A percentile compares a stretch with the other conserved stretches of the same genome.
phyloP scores from a whole-genome alignment of 1,140 invertebrate species.

The Amphibalanus amphitrite region DNA sequence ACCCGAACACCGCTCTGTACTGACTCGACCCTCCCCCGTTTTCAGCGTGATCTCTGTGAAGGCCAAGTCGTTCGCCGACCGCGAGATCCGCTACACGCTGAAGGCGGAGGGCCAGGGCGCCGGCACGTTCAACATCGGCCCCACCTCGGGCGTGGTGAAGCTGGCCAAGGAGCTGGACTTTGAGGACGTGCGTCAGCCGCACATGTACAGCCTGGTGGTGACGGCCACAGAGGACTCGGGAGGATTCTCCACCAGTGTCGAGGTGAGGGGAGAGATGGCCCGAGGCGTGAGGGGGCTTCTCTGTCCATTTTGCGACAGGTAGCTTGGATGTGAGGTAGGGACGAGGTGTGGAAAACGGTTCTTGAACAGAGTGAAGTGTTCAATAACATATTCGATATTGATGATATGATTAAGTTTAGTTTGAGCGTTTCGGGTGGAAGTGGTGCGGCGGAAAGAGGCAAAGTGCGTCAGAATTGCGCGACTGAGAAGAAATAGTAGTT shows the following conservation, averaged over 20 bases:
- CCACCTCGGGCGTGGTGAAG: conserved; percentile 82
- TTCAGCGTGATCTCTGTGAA: conserved; percentile 83
- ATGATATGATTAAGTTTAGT: too few relatives aligned
- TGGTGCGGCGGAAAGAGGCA: too few relatives aligned
- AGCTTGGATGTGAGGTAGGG: too few relatives aligned
- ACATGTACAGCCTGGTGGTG: conserved; percentile 76
- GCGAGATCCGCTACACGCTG: conserved; percentile 81
- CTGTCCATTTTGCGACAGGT: too few relatives aligned
- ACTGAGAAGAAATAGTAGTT: too few relatives aligned
- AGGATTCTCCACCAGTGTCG: conserved; percentile 84
- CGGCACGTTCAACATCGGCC: conserved; percentile 86
- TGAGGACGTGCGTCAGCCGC: conserved; percentile 78
- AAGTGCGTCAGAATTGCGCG: too few relatives aligned
- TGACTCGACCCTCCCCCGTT: background rate
- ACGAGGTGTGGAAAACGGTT: too few relatives aligned
- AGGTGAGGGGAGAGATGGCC: too few relatives aligned
- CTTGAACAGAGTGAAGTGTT: too few relatives aligned
- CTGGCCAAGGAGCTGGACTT: conserved; percentile 87
- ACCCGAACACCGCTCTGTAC: too few relatives aligned
- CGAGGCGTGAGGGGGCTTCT: background rate
- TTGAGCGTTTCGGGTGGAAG: too few relatives aligned
- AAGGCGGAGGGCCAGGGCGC: conserved; percentile 85
- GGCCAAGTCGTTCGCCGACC: conserved; percentile 86
- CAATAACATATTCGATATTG: too few relatives aligned
- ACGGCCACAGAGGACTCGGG: conserved; percentile 90